Conservation (phyloP, 2,797 vertebrate species). For the Fistularia commersonii region DNA sequence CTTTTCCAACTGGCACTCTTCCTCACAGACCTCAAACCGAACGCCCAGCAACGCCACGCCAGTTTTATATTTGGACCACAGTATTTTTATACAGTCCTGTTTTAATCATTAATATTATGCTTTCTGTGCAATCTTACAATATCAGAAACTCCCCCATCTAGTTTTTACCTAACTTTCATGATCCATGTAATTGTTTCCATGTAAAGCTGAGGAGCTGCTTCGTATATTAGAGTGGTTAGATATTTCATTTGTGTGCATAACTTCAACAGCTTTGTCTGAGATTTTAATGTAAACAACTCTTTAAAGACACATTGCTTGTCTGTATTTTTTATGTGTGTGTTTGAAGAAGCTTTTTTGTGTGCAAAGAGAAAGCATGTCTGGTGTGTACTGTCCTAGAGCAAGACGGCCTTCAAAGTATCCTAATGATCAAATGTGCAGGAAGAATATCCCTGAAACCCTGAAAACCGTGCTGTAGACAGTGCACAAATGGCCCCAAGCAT, state of each 20-base stretch:
- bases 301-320: no score
- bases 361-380: constrained; percentile 21
- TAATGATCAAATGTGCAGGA: constrained; percentile 33
- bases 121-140: constrained; percentile 32
- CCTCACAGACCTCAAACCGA: constrained; percentile 48
- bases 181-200: constrained; percentile 25
- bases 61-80: constrained; percentile 48
- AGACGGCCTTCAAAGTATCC: constrained; percentile 18
- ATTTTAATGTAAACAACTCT: no score
- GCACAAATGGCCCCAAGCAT: constrained; percentile 26
- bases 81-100: constrained; percentile 48
- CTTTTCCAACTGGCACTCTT: constrained; percentile 44
- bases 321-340: background rate
- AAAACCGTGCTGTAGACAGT: constrained; percentile 2
- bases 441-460: constrained; percentile 36
- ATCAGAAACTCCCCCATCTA: constrained; percentile 26
- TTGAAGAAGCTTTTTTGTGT: constrained; percentile 12
- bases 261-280: no score
- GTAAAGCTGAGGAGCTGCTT: constrained; percentile 17
- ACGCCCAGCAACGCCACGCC: constrained; percentile 26
- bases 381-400: constrained; percentile 27
- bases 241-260: no score
- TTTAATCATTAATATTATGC: constrained; percentile 58
- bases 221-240: no score
- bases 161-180: constrained; percentile 27